Evolutionary conservation across 2,113 vertebrate genomes (phyloP).

Genomic region (Mustela nigripes): DNA sequence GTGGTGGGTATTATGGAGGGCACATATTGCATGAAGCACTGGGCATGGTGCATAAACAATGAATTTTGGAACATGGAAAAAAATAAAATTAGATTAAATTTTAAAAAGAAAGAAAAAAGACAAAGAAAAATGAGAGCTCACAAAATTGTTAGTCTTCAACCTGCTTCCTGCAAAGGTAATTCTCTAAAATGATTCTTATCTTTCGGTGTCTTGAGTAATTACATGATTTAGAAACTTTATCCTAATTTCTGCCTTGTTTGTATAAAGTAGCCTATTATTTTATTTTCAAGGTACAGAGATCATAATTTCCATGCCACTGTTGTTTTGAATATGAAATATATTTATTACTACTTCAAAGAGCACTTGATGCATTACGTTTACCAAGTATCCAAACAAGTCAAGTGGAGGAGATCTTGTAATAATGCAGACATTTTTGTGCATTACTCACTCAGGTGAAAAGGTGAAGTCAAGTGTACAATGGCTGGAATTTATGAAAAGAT

Average conservation of each 20-base stretch:
- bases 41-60: no score
- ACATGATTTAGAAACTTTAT: slow-evolving; percentile 59
- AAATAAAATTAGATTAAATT: no score
- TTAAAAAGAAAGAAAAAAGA: no score
- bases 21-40: no score
- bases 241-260: slow-evolving; percentile 59
- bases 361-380: slow-evolving; percentile 67
- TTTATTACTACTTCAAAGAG: slow-evolving; percentile 78
- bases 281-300: slow-evolving; percentile 75
- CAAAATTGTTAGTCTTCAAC: slow-evolving; percentile 27
- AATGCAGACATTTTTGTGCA: slow-evolving; percentile 66
- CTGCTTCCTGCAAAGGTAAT: slow-evolving; percentile 54
- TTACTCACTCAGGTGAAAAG: slow-evolving; percentile 79
- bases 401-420: slow-evolving; percentile 61
- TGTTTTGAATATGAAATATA: slow-evolving; percentile 78
- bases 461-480: slow-evolving; percentile 76
- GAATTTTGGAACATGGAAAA: no score
- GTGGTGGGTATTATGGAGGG: no score
- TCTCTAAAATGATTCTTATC: neutral
- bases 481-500: slow-evolving; percentile 70
- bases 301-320: slow-evolving; percentile 71
- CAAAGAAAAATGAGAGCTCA: neutral
- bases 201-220: slow-evolving; percentile 71
- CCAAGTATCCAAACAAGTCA: slow-evolving; percentile 70
- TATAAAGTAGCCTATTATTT: slow-evolving; percentile 70